Percentiles rank a stretch among this genome's conserved stretches.
phyloP scores from a whole-genome alignment of 2,797 vertebrate species.

The Mormyrops boulengeri region DNA sequence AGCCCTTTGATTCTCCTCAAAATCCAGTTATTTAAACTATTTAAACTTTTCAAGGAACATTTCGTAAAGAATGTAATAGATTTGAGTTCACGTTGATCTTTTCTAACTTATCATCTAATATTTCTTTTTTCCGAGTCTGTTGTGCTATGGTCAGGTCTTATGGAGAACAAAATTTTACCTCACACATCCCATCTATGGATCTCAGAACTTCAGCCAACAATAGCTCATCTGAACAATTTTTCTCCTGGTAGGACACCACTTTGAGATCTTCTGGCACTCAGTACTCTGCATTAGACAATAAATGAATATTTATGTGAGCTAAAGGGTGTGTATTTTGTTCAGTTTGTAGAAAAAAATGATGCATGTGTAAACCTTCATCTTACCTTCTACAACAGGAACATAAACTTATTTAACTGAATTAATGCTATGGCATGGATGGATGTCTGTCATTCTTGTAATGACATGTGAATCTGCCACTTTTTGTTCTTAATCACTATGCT shows the following conservation, averaged over 20 bases:
- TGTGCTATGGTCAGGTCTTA: conserved; percentile 7
- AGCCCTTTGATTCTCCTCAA: not conserved
- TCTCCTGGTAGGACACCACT: conserved; percentile 30
- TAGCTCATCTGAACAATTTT: conserved; percentile 7
- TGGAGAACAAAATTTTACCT: not conserved
- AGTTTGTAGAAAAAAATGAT: not conserved
- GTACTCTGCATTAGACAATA: not conserved
- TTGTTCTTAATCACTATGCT: not conserved
- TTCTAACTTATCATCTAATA: not conserved
- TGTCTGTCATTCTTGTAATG: not conserved
- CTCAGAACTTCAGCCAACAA: conserved; percentile 10
- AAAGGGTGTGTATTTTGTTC: not conserved
- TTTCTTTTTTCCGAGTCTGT: conserved; percentile 18
- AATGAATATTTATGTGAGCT: not conserved
- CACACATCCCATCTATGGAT: conserved; percentile 21
- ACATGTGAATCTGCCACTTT: not conserved
- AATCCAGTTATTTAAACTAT: not conserved
- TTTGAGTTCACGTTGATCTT: not conserved
- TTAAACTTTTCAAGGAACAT: not conserved
- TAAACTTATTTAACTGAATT: not conserved
- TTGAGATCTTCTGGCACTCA: not conserved
- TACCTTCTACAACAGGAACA: not conserved
- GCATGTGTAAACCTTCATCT: not conserved
- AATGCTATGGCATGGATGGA: not conserved
- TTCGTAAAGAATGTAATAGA: not conserved